Conservation (phyloP, 2,797 vertebrate species). For the Aldrovandia affinis region DNA sequence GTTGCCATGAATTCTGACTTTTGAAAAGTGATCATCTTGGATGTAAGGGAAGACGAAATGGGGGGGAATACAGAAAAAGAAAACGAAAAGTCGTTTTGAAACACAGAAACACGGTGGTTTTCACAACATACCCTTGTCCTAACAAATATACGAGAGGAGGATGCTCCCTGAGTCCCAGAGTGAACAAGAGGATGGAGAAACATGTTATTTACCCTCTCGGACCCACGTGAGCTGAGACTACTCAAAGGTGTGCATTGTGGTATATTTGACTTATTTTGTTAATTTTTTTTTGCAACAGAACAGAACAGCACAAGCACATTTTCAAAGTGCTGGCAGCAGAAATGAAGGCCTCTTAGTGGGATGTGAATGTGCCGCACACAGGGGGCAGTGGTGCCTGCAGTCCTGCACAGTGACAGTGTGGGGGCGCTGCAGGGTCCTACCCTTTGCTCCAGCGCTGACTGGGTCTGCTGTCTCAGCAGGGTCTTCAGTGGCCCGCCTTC, state of each 20-base stretch:
- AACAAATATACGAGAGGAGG: constrained; percentile 84
- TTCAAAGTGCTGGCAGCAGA: neutral
- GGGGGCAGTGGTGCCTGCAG: neutral
- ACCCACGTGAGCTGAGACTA: neutral
- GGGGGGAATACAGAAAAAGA: neutral
- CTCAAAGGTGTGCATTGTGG: neutral
- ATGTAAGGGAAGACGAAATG: neutral
- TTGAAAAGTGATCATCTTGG: constrained; percentile 23
- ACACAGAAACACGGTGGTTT: constrained; percentile 43
- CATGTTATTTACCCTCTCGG: constrained; percentile 62
- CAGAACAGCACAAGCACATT: neutral
- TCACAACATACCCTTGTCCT: constrained; percentile 84
- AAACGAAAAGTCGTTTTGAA: constrained; percentile 14
- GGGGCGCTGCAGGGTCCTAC: constrained; percentile 68
- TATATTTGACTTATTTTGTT: no score
- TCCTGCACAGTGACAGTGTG: no score
- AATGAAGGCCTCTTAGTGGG: neutral
- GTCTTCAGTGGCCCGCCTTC: constrained; percentile 95
- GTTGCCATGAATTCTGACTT: constrained; percentile 5
- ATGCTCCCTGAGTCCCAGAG: constrained; percentile 82
- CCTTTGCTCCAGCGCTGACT: constrained; percentile 94
- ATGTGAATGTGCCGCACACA: neutral
- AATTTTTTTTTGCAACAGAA: no score
- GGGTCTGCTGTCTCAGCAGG: constrained; percentile 95
- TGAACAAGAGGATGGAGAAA: constrained; percentile 65